Conservation (phyloP, 2,888 invertebrate species). For the Asteroscopus sphinx region DNA sequence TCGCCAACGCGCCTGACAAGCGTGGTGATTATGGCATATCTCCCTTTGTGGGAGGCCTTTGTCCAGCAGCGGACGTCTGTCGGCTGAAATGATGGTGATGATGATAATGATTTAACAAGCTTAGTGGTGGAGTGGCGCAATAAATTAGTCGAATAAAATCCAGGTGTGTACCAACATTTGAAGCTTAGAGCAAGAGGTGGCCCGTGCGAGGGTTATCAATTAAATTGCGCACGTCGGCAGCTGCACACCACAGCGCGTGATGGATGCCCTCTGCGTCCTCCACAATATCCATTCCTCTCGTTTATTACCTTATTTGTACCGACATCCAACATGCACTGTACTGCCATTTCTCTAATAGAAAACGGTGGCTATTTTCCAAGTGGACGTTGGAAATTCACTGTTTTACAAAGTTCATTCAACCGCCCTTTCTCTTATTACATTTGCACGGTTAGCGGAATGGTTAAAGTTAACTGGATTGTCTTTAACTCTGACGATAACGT, state of each 20-base stretch:
- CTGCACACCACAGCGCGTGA: conserved; percentile 56
- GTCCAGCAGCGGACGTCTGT: too few species aligned
- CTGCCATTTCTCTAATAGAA: conserved; percentile 51
- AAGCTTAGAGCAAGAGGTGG: conserved; percentile 41
- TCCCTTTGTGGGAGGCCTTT: too few species aligned
- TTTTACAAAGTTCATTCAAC: conserved; percentile 49
- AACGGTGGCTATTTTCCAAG: conserved; percentile 45
- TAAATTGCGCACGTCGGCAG: conserved; percentile 61
- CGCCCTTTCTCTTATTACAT: conserved; percentile 36
- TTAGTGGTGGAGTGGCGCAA: conserved; percentile 34
- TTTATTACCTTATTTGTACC: conserved; percentile 67
- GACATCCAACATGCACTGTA: conserved; percentile 46
- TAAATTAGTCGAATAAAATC: conserved; percentile 51
- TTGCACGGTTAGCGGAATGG: conserved; percentile 47
- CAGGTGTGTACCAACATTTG: conserved; percentile 49
- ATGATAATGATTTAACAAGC: too few species aligned
- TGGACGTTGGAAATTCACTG: conserved; percentile 44
- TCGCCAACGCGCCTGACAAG: too few species aligned
- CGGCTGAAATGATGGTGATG: too few species aligned
- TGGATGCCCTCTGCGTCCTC: conserved; percentile 62
- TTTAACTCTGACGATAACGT: conserved; percentile 49
- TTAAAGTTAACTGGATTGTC: conserved; percentile 52
- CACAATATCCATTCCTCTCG: conserved; percentile 64
- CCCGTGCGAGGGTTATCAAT: conserved; percentile 60
- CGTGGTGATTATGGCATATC: too few species aligned